Evolutionary conservation across 2,888 invertebrate genomes (phyloP).

Genomic region (Pachymerium ferrugineum): DNA sequence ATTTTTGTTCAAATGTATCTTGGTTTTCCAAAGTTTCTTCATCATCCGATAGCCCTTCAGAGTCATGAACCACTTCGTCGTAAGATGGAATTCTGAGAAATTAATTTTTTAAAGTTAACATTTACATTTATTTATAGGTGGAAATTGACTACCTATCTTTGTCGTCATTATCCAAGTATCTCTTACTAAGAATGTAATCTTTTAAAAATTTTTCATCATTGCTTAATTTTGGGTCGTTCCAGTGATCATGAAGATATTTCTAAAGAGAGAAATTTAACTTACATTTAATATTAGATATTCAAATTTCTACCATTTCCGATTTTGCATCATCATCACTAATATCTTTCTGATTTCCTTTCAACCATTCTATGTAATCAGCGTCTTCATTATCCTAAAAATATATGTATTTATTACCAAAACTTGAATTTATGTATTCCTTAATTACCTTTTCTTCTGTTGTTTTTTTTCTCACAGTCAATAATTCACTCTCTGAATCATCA

Average conservation of each 20-base stretch:
- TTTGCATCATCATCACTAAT: slow-evolving; percentile 58
- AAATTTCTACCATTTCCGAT: slow-evolving; percentile 52
- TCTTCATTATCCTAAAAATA: slow-evolving; percentile 43
- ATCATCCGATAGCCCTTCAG: slow-evolving; percentile 63
- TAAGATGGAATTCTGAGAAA: slow-evolving; percentile 54
- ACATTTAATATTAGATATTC: background rate
- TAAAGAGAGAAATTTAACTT: background rate
- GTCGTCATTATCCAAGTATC: slow-evolving; percentile 53
- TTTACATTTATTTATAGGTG: too few species aligned
- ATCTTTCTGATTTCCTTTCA: slow-evolving; percentile 64
- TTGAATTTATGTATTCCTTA: background rate
- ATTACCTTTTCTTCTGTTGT: slow-evolving; percentile 42
- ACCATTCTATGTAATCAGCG: slow-evolving; percentile 67
- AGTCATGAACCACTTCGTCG: slow-evolving; percentile 61
- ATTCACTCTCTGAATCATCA: slow-evolving; percentile 44
- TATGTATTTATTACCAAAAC: background rate
- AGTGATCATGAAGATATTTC: slow-evolving; percentile 71
- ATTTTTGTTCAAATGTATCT: slow-evolving; percentile 88
- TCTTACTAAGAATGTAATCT: slow-evolving; percentile 85
- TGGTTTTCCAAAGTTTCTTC: slow-evolving; percentile 72
- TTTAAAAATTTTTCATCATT: slow-evolving; percentile 81
- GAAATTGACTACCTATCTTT: too few species aligned
- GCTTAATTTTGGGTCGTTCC: slow-evolving; percentile 75
- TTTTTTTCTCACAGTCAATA: slow-evolving; percentile 52
- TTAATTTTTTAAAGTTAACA: background rate